A percentile compares a stretch with the other conserved stretches of the same genome.
Conservation (phyloP, 2,888 invertebrate species). For the Rhagonycha fulva region DNA sequence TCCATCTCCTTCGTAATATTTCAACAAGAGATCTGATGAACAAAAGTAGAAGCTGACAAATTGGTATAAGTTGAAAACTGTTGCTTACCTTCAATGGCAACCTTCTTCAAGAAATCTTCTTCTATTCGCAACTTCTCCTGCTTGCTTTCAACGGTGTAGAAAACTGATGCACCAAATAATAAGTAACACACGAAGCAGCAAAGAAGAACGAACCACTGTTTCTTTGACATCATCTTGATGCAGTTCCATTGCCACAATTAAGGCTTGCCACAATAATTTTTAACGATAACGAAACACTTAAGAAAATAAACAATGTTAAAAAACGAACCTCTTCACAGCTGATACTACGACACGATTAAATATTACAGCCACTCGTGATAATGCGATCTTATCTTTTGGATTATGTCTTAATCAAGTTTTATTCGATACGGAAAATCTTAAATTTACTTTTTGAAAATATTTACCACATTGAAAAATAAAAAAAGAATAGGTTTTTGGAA, state of each 20-base stretch:
- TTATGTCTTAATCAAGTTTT: neutral
- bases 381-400: neutral
- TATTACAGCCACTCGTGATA: neutral
- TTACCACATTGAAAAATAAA: too few relatives aligned
- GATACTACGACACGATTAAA: neutral
- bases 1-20: slow-evolving; percentile 2
- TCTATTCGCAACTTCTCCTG: slow-evolving; percentile 67
- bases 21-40: slow-evolving; percentile 5
- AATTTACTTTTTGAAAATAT: too few relatives aligned
- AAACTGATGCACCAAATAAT: slow-evolving; percentile 80
- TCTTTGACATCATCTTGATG: slow-evolving; percentile 74
- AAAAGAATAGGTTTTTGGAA: too few relatives aligned
- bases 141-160: slow-evolving; percentile 79
- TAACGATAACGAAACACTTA: neutral
- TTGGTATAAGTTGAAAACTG: neutral
- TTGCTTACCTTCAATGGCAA: slow-evolving; percentile 71
- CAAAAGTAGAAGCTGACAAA: neutral
- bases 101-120: slow-evolving; percentile 64
- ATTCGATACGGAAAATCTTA: neutral
- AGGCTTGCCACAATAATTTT: neutral
- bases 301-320: neutral
- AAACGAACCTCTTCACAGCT: neutral
- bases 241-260: neutral
- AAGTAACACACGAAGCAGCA: slow-evolving; percentile 65
- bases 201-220: slow-evolving; percentile 76